These are phyloP conservation scores for Strigamia transsilvanica DNA, from an alignment of 2,888 invertebrate species.

Conservation along the genomic window DNA sequence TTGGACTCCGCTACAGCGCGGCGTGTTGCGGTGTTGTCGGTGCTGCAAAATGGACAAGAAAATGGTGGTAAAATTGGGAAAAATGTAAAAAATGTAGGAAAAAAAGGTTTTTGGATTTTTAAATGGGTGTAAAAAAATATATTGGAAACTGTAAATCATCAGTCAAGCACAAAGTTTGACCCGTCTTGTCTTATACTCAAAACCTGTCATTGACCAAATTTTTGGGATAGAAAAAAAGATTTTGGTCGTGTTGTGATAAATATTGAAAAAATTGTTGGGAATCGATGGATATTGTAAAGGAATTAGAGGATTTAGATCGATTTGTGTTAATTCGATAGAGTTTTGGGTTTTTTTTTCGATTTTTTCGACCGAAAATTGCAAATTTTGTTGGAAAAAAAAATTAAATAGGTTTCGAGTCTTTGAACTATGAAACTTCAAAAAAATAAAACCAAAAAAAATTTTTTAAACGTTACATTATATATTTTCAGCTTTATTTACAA, in stretches of 20 bases:
- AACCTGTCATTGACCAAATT: slow-evolving; percentile 45
- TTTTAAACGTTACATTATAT: no score
- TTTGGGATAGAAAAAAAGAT: slow-evolving; percentile 1
- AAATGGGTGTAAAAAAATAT: slow-evolving; percentile 1
- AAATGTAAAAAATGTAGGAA: neutral
- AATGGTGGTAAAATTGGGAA: neutral
- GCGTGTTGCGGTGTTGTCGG: neutral
- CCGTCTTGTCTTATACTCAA: slow-evolving; percentile 8
- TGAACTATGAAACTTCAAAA: no score
- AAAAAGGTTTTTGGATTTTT: neutral
- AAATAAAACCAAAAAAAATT: no score
- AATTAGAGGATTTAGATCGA: no score
- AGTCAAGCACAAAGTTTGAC: slow-evolving; percentile 47
- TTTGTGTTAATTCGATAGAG: no score
- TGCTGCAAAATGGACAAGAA: neutral
- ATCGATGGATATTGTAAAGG: no score
- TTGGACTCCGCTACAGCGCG: neutral
- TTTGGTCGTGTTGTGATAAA: neutral
- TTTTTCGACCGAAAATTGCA: no score
- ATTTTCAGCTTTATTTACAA: no score
- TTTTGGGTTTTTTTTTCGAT: no score
- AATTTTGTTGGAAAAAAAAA: no score
- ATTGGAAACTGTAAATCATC: slow-evolving; percentile 42
- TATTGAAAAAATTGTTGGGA: neutral
- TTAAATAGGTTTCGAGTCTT: no score